Evolutionary conservation across 2,888 invertebrate species (phyloP), one percentile per base, ranked within the genome.

Genomic region (Crematogaster levior): DNA sequence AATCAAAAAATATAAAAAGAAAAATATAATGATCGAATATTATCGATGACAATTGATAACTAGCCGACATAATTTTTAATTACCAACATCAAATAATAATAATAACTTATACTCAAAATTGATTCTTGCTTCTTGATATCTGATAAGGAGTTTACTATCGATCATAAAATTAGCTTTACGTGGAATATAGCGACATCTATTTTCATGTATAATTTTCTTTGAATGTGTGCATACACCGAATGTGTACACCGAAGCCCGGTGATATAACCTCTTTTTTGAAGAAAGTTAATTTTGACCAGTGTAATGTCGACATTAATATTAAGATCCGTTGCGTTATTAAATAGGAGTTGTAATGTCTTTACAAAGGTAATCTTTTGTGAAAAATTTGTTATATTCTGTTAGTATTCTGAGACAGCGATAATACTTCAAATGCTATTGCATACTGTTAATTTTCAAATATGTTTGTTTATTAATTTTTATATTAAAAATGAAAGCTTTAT

Each of bases 301-400:
- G 53, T 1, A 60, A 92, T 92, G 90, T 87, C 87, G 34, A 81
- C 68, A 2, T 79, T 89, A 80, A 83, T 87, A 24, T 82, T 80
- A 27, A 74, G 85, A 48, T 85, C 87, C 15, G 21, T 87, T 37
- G 48, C 53, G 4, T 40, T 65, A 2, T 51, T 89, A 40, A 87
- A 81, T 7, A 88, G 65, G n/a, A 87, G 6, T 70, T 68, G 21
- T 34, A 75, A 80, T 7, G 15, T 77, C 30, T 72, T 84, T 12
- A 73, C 15, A 6, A 89, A 86, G 68, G 91, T 91, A 84, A 85
- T 80, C 63, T 24, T 74, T n/a, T 34, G 24, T 12, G 27, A 61
- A 30, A 30, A 48, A 56, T 12, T 1, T 46, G 15, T 24, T 7
- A 18, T 21, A 18, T 1, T 34, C 34, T 34, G 1, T 27, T 53